Conservation (phyloP, 2,113 vertebrate species). For the Pogona vitticeps region DNA sequence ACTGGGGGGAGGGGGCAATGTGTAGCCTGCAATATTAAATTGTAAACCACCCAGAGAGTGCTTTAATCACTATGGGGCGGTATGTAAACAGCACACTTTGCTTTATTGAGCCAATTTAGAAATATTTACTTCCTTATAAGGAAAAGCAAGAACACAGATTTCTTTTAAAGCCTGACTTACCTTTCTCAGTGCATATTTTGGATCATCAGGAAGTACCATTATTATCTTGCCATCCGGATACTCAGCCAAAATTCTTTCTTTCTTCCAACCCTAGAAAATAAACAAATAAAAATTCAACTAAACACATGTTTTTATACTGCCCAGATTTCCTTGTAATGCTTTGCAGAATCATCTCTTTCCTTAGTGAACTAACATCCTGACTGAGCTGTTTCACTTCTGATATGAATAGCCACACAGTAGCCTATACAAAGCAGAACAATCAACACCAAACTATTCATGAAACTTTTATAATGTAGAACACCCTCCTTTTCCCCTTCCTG, state of each 20-base stretch:
- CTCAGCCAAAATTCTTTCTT: slow-evolving; percentile 94
- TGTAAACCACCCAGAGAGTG: too few relatives aligned
- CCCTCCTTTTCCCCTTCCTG: background rate
- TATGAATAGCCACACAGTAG: slow-evolving; percentile 37
- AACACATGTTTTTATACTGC: slow-evolving; percentile 34
- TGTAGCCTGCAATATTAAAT: too few relatives aligned
- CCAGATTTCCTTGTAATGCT: slow-evolving; percentile 29
- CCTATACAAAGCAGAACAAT: slow-evolving; percentile 34
- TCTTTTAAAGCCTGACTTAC: slow-evolving; percentile 68
- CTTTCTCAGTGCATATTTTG: slow-evolving; percentile 98
- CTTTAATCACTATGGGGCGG: too few relatives aligned
- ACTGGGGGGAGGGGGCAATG: too few relatives aligned
- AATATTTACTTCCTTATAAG: background rate
- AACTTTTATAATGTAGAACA: slow-evolving; percentile 32
- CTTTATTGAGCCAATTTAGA: background rate
- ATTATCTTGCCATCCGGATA: slow-evolving; percentile 98
- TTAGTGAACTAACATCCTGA: slow-evolving; percentile 57
- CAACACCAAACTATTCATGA: slow-evolving; percentile 39
- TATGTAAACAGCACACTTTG: too few relatives aligned
- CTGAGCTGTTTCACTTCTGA: slow-evolving; percentile 60
- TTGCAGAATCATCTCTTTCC: slow-evolving; percentile 46
- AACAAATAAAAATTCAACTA: slow-evolving; percentile 60
- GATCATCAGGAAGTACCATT: slow-evolving; percentile 97
- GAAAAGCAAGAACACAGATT: background rate
- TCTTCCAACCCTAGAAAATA: slow-evolving; percentile 94